phyloP scores from a whole-genome alignment of 2,797 vertebrate species.

The Gobionotothen gibberifrons region DNA sequence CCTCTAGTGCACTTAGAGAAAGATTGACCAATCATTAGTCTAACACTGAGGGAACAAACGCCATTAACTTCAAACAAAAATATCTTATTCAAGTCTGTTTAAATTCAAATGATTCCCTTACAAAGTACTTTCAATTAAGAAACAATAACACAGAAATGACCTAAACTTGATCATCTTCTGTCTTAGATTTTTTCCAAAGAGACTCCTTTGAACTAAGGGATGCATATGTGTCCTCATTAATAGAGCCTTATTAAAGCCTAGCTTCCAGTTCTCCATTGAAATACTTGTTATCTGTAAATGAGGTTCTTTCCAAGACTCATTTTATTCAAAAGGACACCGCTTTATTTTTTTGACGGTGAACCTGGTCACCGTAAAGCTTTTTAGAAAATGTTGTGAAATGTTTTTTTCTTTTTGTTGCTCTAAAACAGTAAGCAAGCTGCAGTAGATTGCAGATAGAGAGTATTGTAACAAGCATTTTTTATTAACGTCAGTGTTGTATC shows the following conservation, averaged over 20 bases:
- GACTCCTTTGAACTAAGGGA: background rate
- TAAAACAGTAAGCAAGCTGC: background rate
- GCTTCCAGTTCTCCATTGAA: background rate
- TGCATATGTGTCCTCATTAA: background rate
- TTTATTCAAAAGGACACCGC: background rate
- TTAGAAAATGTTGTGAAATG: constrained; percentile 6
- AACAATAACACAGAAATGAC: constrained; percentile 1
- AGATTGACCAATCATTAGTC: constrained; percentile 22
- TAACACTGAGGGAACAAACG: constrained; percentile 25
- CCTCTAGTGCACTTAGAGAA: constrained; percentile 1
- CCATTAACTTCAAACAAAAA: constrained; percentile 15
- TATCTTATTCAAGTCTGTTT: background rate
- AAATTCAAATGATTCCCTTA: constrained; percentile 7
- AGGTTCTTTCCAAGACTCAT: background rate
- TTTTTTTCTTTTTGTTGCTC: background rate
- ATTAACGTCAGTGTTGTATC: too few relatives aligned
- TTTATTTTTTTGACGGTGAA: constrained; percentile 1
- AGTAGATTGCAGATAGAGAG: background rate
- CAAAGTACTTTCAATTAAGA: constrained; percentile 22
- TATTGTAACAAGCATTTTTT: background rate
- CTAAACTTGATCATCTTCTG: background rate
- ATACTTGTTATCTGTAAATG: background rate
- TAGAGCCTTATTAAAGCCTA: background rate
- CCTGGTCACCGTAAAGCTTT: background rate
- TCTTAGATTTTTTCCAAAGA: background rate